Evolutionary conservation across 2,113 vertebrate genomes (phyloP).

Genomic region (Sorex araneus): DNA sequence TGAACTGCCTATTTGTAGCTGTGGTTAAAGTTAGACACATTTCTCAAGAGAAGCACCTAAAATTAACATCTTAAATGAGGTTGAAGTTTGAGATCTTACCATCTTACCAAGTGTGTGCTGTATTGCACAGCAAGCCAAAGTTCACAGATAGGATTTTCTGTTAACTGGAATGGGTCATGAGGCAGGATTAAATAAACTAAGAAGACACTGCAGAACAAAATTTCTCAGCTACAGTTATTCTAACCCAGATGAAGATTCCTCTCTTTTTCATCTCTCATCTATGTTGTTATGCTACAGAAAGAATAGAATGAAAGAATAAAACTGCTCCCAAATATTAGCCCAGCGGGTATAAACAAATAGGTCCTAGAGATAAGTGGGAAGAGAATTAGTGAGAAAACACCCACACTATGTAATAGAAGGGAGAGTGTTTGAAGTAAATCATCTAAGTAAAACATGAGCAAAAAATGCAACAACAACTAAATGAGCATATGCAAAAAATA

Average conservation of each 20-base stretch:
- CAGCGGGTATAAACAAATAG: neutral
- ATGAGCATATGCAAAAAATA: neutral
- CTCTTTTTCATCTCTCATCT: neutral
- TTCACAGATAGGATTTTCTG: fast-evolving
- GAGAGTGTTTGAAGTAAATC: neutral
- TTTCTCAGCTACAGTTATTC: neutral
- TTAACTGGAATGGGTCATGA: neutral
- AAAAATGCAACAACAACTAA: neutral
- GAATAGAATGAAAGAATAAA: slow-evolving; percentile 19
- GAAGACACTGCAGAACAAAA: neutral
- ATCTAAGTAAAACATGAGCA: slow-evolving; percentile 22
- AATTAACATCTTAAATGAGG: neutral
- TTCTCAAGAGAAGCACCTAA: slow-evolving; percentile 20
- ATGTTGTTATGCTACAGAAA: neutral
- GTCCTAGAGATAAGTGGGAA: neutral
- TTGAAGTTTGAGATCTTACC: neutral
- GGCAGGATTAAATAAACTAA: neutral
- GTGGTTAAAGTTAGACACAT: slow-evolving; percentile 34
- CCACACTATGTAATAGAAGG: neutral
- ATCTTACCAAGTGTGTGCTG: neutral
- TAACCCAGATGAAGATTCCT: neutral
- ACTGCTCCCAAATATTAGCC: neutral
- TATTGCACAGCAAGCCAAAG: neutral
- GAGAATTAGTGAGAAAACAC: neutral
- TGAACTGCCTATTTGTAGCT: neutral